These are phyloP conservation scores for Plecturocebus donacophilus DNA, from an alignment of 2,113 vertebrate genomes.

Conservation along the genomic window DNA sequence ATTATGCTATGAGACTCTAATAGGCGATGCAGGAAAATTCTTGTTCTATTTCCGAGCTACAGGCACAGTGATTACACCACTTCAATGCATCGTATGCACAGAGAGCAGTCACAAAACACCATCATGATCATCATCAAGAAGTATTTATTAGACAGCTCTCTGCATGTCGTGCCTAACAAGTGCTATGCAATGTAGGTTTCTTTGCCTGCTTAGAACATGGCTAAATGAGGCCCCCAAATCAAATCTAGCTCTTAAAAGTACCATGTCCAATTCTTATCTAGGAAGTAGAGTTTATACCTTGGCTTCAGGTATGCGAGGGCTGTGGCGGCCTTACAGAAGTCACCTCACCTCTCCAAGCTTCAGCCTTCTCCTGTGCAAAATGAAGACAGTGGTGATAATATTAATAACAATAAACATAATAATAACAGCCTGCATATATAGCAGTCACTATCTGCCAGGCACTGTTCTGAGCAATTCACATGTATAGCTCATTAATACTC, in stretches of 20 bases:
- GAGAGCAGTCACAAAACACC: neutral
- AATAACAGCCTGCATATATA: neutral
- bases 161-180: neutral
- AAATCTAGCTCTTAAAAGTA: slow-evolving; percentile 1
- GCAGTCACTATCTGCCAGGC: neutral
- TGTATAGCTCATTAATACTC: neutral
- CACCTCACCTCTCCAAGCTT: neutral
- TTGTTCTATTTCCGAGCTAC: slow-evolving; percentile 35
- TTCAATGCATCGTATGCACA: neutral
- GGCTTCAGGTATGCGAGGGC: neutral
- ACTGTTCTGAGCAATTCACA: neutral
- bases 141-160: neutral
- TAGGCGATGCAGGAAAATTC: slow-evolving; percentile 52
- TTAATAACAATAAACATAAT: neutral
- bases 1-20: slow-evolving; percentile 60
- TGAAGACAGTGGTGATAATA: neutral
- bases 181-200: neutral
- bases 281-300: neutral
- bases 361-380: neutral
- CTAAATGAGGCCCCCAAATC: neutral
- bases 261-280: neutral
- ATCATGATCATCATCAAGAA: neutral
- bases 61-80: neutral
- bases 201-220: neutral
- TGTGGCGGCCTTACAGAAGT: neutral